A percentile compares a stretch with the other conserved stretches of the same genome.
Conservation (phyloP, 2,797 vertebrate species). For the Erithacus rubecula region DNA sequence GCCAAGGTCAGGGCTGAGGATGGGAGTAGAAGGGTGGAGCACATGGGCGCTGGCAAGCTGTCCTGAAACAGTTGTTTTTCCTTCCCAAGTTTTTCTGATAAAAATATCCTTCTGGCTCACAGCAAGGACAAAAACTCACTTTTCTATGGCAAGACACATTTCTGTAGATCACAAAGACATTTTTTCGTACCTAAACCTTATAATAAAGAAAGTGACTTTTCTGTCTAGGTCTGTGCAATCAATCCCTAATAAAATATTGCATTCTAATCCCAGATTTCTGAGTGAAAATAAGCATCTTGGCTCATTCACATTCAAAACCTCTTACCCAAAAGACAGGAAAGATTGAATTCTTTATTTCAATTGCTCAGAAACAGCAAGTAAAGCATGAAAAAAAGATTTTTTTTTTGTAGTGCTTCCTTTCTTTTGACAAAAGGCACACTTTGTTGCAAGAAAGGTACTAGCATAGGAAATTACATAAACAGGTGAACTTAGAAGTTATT, state of each 20-base stretch:
- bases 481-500: neutral
- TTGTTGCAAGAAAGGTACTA: neutral
- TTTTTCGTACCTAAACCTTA: neutral
- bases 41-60: neutral
- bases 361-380: neutral
- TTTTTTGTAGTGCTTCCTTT: neutral
- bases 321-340: neutral
- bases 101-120: neutral
- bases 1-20: neutral
- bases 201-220: neutral
- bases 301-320: neutral
- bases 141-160: neutral
- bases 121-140: neutral
- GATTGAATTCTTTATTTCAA: neutral
- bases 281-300: neutral
- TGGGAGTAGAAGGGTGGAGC: neutral
- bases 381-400: neutral
- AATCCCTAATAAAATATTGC: neutral
- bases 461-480: neutral
- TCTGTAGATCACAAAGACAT: neutral
- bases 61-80: neutral
- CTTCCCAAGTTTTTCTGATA: neutral
- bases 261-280: neutral
- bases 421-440: neutral
- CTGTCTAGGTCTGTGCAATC: neutral